phyloP scores from a whole-genome alignment of 2,888 invertebrate species.

The Oxycera nigricornis region DNA sequence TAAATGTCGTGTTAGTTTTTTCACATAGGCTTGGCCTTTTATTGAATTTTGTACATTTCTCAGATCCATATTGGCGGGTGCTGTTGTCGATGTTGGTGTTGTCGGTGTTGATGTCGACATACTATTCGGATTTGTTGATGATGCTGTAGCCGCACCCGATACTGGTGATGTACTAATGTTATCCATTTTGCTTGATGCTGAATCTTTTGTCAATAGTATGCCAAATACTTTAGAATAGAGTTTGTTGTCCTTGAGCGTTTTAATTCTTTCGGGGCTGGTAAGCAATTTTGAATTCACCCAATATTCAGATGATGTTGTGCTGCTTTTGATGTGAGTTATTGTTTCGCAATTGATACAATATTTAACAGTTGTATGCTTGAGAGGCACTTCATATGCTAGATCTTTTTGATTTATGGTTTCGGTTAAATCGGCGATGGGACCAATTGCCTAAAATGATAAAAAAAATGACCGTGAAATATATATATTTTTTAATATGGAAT shows the following conservation, averaged over 20 bases:
- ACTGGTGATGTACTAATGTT: constrained; percentile 9
- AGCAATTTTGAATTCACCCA: constrained; percentile 56
- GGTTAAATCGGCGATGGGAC: constrained; percentile 55
- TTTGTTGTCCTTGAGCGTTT: constrained; percentile 68
- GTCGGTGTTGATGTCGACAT: constrained; percentile 24
- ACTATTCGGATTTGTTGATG: too few species aligned
- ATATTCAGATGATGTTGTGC: constrained; percentile 48
- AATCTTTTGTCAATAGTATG: constrained; percentile 67
- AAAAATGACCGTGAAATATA: neutral
- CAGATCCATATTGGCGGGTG: constrained; percentile 59
- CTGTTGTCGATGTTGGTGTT: constrained; percentile 4
- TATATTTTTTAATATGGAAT: neutral
- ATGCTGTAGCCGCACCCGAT: constrained; percentile 27
- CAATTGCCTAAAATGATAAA: constrained; percentile 52
- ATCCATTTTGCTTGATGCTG: constrained; percentile 30
- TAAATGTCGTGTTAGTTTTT: constrained; percentile 65
- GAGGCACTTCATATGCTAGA: constrained; percentile 54
- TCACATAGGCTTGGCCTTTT: constrained; percentile 50
- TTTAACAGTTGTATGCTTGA: constrained; percentile 55
- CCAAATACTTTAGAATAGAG: constrained; percentile 77
- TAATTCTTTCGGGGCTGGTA: constrained; percentile 67
- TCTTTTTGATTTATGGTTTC: constrained; percentile 55
- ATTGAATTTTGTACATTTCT: constrained; percentile 51
- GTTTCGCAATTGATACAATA: constrained; percentile 59
- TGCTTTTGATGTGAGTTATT: constrained; percentile 55